Evolutionary conservation across 2,113 vertebrate genomes (phyloP), one percentile per base, ranked within the genome.

Genomic region (Chionomys nivalis): DNA sequence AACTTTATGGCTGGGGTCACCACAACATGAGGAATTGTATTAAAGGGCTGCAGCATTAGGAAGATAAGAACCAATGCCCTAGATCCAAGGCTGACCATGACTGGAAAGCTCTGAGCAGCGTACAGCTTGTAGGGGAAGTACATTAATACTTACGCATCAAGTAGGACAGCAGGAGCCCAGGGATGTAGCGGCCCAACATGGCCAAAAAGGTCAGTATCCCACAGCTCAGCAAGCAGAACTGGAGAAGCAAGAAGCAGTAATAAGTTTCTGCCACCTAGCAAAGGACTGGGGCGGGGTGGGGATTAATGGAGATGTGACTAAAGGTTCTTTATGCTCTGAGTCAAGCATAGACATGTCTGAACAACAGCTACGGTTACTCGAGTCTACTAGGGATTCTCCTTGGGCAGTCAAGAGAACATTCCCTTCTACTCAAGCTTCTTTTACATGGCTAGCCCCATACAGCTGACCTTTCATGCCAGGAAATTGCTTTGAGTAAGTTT

Each of bases 221-320:
- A 97, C 99, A 99, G 95, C 98, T 99, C 98, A 99, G 93, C 98
- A 99, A 97, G 98, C 99, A 99, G 98, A 99, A 99, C 99, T 99
- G 88, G 58, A 97, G 96, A 93, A 95, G 0, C 26, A 94, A 94
- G n/a, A 98, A 76, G 93, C 8, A 92, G 58, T 85, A 47, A 94
- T 95, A 98, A 90, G 58, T 96, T 97, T 96, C 87, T 96, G 77
- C 13, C 33, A 82, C 8, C 26, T 3, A 47, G 44, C 55, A 89
- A 77, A 42, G 47, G 28, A 28, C 42, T 55, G 52, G 47, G 78
- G 28, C 81, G 47, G 55, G 44, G 36, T 1, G 13, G 65, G 79
- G 66, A 70, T 11, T 66, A 39, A 68, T 61, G 44, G 36, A 73
- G 52, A 39, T 16, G 7, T 68, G 47, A 86, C 0, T 75, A 61